Evolutionary conservation across 2,797 vertebrate species (phyloP).

Genomic region (Amblyraja radiata): DNA sequence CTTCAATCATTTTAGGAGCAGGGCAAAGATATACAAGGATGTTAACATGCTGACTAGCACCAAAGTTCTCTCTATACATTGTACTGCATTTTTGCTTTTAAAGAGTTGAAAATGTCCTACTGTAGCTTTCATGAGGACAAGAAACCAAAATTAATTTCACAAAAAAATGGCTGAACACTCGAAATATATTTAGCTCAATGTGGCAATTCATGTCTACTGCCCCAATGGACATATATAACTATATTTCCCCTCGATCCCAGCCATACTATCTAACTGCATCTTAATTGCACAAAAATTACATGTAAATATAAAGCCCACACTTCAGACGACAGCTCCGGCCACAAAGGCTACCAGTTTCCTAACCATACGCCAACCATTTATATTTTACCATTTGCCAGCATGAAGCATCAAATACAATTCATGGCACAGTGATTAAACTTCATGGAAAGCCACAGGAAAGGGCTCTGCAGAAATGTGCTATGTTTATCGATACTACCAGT

Average conservation of each 20-base stretch:
- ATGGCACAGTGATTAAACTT: too few species aligned
- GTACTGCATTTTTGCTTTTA: not conserved
- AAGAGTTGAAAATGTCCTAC: not conserved
- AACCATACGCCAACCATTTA: too few species aligned
- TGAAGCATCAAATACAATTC: too few species aligned
- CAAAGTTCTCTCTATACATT: not conserved
- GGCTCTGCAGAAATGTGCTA: too few species aligned
- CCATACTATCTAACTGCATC: not conserved
- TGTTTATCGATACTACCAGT: too few species aligned
- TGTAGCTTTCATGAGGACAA: not conserved
- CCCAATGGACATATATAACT: not conserved
- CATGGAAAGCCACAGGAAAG: too few species aligned
- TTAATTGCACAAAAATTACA: not conserved
- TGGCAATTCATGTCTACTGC: not conserved
- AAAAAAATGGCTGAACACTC: not conserved
- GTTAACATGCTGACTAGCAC: not conserved
- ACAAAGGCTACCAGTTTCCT: too few species aligned
- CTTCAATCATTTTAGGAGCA: not conserved
- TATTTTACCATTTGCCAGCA: too few species aligned
- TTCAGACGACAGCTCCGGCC: too few species aligned
- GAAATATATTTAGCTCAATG: not conserved
- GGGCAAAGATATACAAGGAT: not conserved
- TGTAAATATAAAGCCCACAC: not conserved
- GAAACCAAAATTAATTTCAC: not conserved
- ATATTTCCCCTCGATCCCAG: not conserved